These are phyloP conservation scores for Etheostoma cragini DNA, from an alignment of 2,113 vertebrate species.

Conservation along the genomic window DNA sequence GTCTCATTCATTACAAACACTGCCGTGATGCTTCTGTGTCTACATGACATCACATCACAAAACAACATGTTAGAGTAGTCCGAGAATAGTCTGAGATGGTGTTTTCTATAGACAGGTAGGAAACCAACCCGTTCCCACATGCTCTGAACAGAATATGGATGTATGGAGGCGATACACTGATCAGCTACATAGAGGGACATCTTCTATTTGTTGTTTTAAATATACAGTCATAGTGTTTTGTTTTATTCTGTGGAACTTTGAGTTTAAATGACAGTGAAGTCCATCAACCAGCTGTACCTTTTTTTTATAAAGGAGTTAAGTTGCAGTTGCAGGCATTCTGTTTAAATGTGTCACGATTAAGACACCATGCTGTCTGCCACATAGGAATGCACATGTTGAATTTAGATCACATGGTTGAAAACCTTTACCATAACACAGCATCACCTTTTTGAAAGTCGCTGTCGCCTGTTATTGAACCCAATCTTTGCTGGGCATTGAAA, in stretches of 20 bases:
- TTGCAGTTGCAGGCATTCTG: conserved; percentile 6
- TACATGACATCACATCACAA: neutral
- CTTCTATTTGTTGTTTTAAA: conserved; percentile 35
- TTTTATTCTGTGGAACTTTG: conserved; percentile 31
- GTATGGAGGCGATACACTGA: neutral
- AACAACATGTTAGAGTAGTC: neutral
- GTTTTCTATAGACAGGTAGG: neutral
- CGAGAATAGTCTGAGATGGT: neutral
- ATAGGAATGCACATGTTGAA: neutral
- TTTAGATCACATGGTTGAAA: neutral
- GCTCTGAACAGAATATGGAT: neutral
- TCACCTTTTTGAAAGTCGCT: neutral
- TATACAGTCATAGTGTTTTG: conserved; percentile 12
- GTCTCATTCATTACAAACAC: conserved; percentile 6
- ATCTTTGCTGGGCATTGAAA: conserved; percentile 68
- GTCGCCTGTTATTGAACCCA: conserved; percentile 27
- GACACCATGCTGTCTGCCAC: conserved; percentile 9
- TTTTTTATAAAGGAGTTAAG: conserved; percentile 16
- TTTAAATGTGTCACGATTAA: conserved; percentile 9
- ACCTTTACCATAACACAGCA: neutral
- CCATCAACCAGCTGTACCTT: conserved; percentile 1
- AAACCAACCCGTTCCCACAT: conserved; percentile 23
- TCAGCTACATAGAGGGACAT: neutral
- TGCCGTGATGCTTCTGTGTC: conserved; percentile 15
- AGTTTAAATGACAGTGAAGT: conserved; percentile 27